These are phyloP conservation scores for Merluccius polli DNA, from an alignment of 2,797 vertebrate genomes.

Conservation along the genomic window DNA sequence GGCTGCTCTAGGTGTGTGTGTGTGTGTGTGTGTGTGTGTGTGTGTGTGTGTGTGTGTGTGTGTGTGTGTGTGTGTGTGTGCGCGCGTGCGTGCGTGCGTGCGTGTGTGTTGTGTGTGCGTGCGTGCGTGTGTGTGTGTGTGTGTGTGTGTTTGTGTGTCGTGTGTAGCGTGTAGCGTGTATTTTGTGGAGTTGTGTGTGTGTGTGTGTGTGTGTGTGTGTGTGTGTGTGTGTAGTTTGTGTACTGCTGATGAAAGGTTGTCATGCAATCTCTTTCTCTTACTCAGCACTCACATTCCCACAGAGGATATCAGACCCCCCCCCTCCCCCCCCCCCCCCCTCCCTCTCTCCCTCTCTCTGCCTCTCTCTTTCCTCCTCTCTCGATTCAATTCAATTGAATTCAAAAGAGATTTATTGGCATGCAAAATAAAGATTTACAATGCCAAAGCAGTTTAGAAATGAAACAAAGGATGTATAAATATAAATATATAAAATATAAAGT, in stretches of 20 bases:
- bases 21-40: conserved; percentile 2
- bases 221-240: conserved; percentile 6
- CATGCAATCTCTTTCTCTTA: conserved; percentile 24
- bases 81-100: too few species aligned
- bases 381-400: neutral
- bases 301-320: neutral
- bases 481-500: neutral
- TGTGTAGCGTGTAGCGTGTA: too few species aligned
- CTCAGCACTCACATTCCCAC: conserved; percentile 23
- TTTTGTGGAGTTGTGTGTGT: neutral
- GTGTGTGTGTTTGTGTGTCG: too few species aligned
- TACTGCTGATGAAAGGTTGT: conserved; percentile 35
- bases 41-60: neutral
- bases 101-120: too few species aligned
- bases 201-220: conserved; percentile 3
- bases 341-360: too few species aligned
- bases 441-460: neutral
- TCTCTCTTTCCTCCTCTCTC: neutral
- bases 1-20: neutral
- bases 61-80: conserved; percentile 11
- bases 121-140: too few species aligned
- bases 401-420: neutral
- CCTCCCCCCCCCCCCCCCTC: too few species aligned
- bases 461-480: neutral
- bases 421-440: neutral